Evolutionary conservation across 2,888 invertebrate species (phyloP), one percentile per base, ranked within the genome.

Genomic region (Drosophila peninsularis): DNA sequence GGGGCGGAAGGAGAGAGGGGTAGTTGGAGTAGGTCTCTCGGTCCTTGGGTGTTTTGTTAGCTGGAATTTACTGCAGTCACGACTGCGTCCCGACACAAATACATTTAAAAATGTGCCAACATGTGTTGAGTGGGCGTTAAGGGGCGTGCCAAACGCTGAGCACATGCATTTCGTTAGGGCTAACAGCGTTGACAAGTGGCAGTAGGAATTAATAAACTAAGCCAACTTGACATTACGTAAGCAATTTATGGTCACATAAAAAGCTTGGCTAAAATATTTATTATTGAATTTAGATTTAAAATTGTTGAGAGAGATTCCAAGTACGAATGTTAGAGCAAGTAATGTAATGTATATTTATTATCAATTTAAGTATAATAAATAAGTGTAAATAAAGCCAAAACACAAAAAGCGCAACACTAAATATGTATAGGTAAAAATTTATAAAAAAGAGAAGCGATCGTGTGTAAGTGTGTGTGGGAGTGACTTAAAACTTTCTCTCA

Each of bases 1-100:
- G n/a, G 47, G 10, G 3, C 24, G 24, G 24, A 24, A 24, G 13
- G 5, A 14, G 27, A 1, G 30, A 2, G 17, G 13, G 10, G 9
- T 27, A 27, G 27, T 3, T 0, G 10, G 10, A 11, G n/a, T 5
- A 11, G 32, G 21, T 14, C 3, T 17, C 11, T 30, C 11, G 47
- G 24, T 64, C 50, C 70, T 63, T 53, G 53, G 60, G 63, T 63
- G 69, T 75, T 73, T 78, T 73, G 66, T 67, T 71, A 65, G 67
- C 64, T 50, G 58, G 74, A 84, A 88, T 88, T 88, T 84, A 88
- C 82, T 80, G 86, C 86, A 84, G 83, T 86, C 86, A 88, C 80
- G 86, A 88, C 70, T 76, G 45, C 57, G 70, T 49, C 68, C 58
- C 74, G 85, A 82, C 88, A 77, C 77, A 75, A 77, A 77, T 73